Conservation (phyloP, 2,113 vertebrate genomes). For the Bos indicus region DNA sequence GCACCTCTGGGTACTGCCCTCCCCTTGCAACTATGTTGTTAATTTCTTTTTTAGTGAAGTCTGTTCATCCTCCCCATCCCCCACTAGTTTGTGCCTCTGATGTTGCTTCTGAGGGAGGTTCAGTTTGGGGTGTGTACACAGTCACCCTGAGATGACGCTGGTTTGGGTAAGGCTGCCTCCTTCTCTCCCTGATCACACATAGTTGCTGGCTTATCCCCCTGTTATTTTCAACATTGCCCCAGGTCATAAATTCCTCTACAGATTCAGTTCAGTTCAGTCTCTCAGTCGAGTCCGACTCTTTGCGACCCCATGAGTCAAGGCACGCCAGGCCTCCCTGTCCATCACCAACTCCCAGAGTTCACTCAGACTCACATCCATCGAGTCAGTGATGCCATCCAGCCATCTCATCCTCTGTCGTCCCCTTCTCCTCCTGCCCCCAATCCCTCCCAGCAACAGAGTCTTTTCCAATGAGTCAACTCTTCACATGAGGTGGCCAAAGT, state of each 20-base stretch:
- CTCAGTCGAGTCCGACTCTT: no score
- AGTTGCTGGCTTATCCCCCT: background rate
- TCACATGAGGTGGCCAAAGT: no score
- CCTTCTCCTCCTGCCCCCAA: no score
- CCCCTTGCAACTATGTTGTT: background rate
- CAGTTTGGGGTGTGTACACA: background rate
- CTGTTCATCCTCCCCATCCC: background rate
- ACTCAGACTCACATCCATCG: no score
- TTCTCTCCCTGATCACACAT: background rate
- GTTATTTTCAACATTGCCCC: background rate
- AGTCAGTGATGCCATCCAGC: no score
- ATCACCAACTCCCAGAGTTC: no score
- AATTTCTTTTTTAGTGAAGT: background rate
- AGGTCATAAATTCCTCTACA: background rate
- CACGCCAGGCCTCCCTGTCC: no score
- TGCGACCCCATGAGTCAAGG: no score
- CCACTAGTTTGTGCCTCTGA: background rate
- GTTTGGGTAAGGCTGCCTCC: background rate
- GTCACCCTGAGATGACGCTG: background rate
- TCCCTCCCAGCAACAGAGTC: no score
- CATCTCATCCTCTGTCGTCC: no score
- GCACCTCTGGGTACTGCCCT: background rate
- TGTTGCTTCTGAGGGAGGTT: background rate
- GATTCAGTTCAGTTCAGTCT: background rate
- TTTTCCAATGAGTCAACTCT: no score